Base-by-base conservation (phyloP, 2,113 vertebrate species). In the Cololabis saira region DNA sequence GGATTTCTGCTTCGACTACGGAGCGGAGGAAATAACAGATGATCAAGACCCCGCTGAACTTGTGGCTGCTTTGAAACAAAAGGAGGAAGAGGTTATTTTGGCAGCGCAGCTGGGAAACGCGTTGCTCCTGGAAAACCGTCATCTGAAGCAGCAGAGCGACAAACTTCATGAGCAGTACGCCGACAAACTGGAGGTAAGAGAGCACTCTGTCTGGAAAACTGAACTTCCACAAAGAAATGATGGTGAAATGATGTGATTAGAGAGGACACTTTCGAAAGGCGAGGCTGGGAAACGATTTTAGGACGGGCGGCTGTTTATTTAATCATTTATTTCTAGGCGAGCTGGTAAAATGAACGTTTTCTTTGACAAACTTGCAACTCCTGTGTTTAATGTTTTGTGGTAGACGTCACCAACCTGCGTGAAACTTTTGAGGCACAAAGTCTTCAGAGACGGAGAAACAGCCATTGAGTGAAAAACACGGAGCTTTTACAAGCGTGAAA, bases 61-160 rank as follows among this genome's bases (percentile, higher is more conserved):
- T 40, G 17, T 93, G 74, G 80, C 81, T 14, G 91, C 91, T 45
- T 43, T 94, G 42, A 91, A 90, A 84, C 92, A 92, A 87, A 93
- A 92, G 81, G 90, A 94, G 82, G 91, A 93, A 82, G 93, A 94
- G 68, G 88, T 94, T 66, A 73, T 93, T 76, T 80, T 94, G 85
- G 94, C 94, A 30, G 94, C 94, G 19, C 83, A 92, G 86, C 85
- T 94, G 87, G 94, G 94, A 64, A 94, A 93, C 48, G 91, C 93
- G 5, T 84, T 94, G 51, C 93, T 94, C 14, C 60, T 91, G 62
- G 92, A 94, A 62, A 94, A 93, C 83, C 84, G 85, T 17, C 89
- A 93, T 71, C 27, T 94, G 16, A 94, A 92, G 44, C 89, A 92
- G 18, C 67, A 88, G 55, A 88, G 79, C 61, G 80, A 89, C 1